Evolutionary conservation across 2,888 invertebrate genomes (phyloP), one percentile per base, ranked within the genome.

Genomic region (Tipula lateralis): DNA sequence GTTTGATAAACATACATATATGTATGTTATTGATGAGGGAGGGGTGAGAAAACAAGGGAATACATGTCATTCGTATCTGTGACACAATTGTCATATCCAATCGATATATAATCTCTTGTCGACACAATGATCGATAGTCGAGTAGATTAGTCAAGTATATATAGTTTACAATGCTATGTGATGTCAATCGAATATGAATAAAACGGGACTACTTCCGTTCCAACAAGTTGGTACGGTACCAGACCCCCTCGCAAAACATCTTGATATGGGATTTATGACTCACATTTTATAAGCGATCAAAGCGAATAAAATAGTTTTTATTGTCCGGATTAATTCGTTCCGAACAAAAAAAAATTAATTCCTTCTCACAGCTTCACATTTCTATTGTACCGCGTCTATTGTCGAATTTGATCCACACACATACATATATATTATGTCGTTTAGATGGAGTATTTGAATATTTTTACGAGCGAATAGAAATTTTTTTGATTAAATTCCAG

Each of bases 31-130:
- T 66, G 24, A 66, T 66, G 66, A 7, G 19, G 24, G n/a, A n/a
- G n/a, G n/a, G n/a, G n/a, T n/a, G n/a, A n/a, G n/a, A n/a, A n/a
- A n/a, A n/a, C n/a, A n/a, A n/a, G 7, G 66, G 2, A 50, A 50
- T 16, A 50, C 6, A 50, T 50, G 44, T 50, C 39, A 44, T 44
- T n/a, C 44, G 16, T 50, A 50, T 16, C 44, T 66, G 66, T 50
- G 24, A 4, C 16, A 16, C 44, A 66, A 66, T 24, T 66, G 66
- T 24, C 66, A 24, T 66, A 9, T 66, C 9, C 19, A 24, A 66
- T 66, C 66, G 66, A 66, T 66, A 66, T 24, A 66, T 66, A 66
- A 66, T 66, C 66, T 66, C 66, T 66, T 66, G 66, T 9, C 66
- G 66, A 66, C 66, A 24, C 24, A 24, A 66, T 66, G 66, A 66